Evolutionary conservation across 2,888 invertebrate genomes (phyloP).

Genomic region (Plebejus melissa): DNA sequence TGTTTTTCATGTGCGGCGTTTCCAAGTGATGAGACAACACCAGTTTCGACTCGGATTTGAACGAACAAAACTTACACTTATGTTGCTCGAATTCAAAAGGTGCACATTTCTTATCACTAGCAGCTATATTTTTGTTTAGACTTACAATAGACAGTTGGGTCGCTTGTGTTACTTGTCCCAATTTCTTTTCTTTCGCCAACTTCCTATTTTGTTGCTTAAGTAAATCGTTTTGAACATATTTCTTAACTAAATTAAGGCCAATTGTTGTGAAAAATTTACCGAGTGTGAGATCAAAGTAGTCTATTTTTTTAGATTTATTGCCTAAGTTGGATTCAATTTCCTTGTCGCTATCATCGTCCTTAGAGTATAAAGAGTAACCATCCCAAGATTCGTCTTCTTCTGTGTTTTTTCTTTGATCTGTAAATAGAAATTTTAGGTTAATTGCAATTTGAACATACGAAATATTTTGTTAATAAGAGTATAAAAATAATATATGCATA

Average conservation of each 20-base stretch:
- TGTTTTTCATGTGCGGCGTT: conserved; percentile 94
- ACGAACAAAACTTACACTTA: conserved; percentile 93
- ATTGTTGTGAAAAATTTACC: conserved; percentile 95
- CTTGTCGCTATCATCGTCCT: conserved; percentile 69
- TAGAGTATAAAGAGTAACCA: conserved; percentile 69
- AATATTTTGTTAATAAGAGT: background rate
- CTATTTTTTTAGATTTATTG: conserved; percentile 63
- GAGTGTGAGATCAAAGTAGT: conserved; percentile 91
- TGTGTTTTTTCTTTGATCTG: conserved; percentile 53
- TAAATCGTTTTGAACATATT: conserved; percentile 95
- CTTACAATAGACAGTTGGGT: conserved; percentile 90
- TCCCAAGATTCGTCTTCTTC: conserved; percentile 80
- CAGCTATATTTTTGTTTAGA: conserved; percentile 90
- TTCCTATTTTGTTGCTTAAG: conserved; percentile 92
- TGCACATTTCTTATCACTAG: conserved; percentile 91
- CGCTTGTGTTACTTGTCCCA: conserved; percentile 81
- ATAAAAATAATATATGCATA: background rate
- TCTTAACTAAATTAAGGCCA: conserved; percentile 93
- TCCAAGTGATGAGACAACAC: conserved; percentile 93
- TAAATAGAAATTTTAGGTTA: conserved; percentile 26
- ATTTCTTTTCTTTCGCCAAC: conserved; percentile 82
- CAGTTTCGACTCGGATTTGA: conserved; percentile 91
- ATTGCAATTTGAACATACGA: background rate
- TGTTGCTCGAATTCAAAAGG: conserved; percentile 86
- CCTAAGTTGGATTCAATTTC: conserved; percentile 15